phyloP scores from a whole-genome alignment of 2,797 vertebrate species.

The Gallinago solitaria region DNA sequence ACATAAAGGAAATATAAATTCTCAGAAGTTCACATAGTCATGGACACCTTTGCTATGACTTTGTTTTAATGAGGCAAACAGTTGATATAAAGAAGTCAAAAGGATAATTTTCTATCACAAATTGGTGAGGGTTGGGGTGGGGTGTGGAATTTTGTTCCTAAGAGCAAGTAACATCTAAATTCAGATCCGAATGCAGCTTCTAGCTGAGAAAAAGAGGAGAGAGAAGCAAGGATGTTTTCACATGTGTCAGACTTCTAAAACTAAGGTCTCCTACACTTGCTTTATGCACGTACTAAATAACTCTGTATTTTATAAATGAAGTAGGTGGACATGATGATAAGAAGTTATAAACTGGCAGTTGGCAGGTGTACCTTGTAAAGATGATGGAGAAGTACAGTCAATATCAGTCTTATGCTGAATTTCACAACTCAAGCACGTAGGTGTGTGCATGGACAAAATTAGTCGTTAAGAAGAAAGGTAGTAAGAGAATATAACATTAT shows the following conservation, averaged over 20 bases:
- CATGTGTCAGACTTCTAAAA: not conserved
- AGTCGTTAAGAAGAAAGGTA: not conserved
- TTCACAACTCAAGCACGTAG: constrained; percentile 37
- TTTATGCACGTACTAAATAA: constrained; percentile 51
- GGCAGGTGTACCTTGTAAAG: constrained; percentile 28
- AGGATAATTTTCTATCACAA: not conserved
- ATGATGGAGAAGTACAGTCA: constrained; percentile 15
- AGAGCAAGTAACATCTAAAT: not conserved
- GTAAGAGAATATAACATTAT: constrained; percentile 2
- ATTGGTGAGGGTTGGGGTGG: fast-evolving
- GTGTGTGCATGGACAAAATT: constrained; percentile 30
- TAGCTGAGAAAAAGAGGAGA: not conserved
- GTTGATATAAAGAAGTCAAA: not conserved
- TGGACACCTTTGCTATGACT: not conserved
- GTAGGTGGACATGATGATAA: constrained; percentile 52
- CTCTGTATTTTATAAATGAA: constrained; percentile 46
- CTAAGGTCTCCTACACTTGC: constrained; percentile 51
- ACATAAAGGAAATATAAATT: not conserved
- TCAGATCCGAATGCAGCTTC: not conserved
- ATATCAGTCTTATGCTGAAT: constrained; percentile 1
- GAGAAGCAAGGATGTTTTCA: constrained; percentile 2
- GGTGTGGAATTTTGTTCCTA: not conserved
- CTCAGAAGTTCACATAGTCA: not conserved
- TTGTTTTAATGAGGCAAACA: not conserved
- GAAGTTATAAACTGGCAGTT: constrained; percentile 50